Base-by-base conservation (phyloP, 2,888 invertebrate species). In the Megaustenia siamemsis region DNA sequence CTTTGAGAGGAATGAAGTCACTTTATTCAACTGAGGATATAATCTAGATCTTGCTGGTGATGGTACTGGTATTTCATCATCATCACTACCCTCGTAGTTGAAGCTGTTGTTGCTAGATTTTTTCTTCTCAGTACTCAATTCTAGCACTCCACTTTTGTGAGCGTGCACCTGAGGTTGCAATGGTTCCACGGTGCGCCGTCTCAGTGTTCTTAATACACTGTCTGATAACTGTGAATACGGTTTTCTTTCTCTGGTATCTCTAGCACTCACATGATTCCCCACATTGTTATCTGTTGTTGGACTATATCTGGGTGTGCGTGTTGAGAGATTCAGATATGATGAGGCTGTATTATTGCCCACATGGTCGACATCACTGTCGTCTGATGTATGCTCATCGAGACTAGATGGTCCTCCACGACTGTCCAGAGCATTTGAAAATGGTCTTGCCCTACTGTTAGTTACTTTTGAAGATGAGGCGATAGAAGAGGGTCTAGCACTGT, bases 361-460 rank as follows among this genome's bases (percentile, higher is more conserved):
- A 69, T 87, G 87, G 24, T 45, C 88, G 15, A 45, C 40, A 60
- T 88, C 88, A 69, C 86, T 88, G 73, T 88, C 87, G 71, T 88
- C 88, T 69, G 87, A 87, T 56, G 85, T 87, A 6, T 87, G 81
- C 21, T 76, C 83, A n/a, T 86, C 87, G 24, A 85, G 71, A 32
- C 84, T 81, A 45, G 78, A 43, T 71, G 79, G 60, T 63, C 73
- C 73, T 38, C 35, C 49, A n/a, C 73, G 43, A 28, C 53, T 60
- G 21, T 53, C 40, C 35, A 53, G 76, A 28, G 35, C 32, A 53
- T 49, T 73, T 73, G 73, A 73, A 73, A 43, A 38, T 12, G 60
- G 21, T 28, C 82, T 32, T 38, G 60, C 4, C 28, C 71, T 40
- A 1, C 71, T 43, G 15, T 53, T 32, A 40, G 8, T 43, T 6